A percentile compares a stretch with the other conserved stretches of the same genome.
Conservation (phyloP, 2,113 vertebrate genomes). For the Rhinolophus ferrumequinum region DNA sequence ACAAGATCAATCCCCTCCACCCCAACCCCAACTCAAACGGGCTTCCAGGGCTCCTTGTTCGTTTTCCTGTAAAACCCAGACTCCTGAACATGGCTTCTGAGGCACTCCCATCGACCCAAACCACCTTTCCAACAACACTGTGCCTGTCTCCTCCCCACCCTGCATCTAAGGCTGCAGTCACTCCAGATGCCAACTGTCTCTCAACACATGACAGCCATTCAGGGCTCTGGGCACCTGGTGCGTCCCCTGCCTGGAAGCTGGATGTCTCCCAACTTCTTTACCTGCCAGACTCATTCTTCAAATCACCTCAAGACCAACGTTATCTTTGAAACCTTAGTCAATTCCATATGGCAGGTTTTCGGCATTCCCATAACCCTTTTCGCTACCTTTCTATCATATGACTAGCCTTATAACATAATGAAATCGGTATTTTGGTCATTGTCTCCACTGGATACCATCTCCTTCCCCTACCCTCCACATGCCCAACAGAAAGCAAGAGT, state of each 20-base stretch:
- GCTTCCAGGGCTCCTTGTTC: neutral
- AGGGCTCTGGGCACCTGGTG: neutral
- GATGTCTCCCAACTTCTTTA: neutral
- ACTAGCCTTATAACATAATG: neutral
- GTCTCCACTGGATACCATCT: neutral
- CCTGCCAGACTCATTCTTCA: neutral
- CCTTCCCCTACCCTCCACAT: neutral
- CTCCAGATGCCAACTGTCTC: neutral
- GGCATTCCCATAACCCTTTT: neutral
- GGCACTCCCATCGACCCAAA: neutral
- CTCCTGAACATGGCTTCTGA: neutral
- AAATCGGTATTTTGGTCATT: neutral
- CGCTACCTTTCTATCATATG: conserved; percentile 2
- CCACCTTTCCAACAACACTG: neutral
- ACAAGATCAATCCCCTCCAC: neutral
- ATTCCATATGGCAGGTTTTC: neutral
- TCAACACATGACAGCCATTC: neutral
- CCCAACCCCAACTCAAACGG: neutral
- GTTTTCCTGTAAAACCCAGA: neutral
- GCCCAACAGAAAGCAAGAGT: neutral
- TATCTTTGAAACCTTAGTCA: conserved; percentile 9
- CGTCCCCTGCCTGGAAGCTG: neutral
- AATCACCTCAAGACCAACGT: neutral
- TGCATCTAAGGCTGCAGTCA: conserved; percentile 1
- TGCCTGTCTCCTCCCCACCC: neutral